Evolutionary conservation across 2,888 invertebrate species (phyloP), one percentile per base, ranked within the genome.

Genomic region (Drosophila tanythrix): DNA sequence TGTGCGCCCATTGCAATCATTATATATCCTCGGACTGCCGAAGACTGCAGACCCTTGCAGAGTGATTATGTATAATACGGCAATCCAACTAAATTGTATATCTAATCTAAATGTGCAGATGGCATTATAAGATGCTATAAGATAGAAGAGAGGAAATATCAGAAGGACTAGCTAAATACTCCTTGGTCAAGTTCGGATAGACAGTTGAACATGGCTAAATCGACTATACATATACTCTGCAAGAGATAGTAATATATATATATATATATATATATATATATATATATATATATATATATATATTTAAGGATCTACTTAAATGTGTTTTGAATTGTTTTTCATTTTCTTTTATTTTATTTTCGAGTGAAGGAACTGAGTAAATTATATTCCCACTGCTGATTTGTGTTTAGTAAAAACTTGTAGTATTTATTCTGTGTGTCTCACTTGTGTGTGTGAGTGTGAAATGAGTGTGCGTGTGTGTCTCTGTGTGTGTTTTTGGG

Each of bases 1-100:
- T 56, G 61, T 66, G 61, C 70, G 53, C 55, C 33, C 33, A 33
- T 33, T 48, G 10, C 7, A 46, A 25, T 33, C 46, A 25, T 25
- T 13, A 33, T 33, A n/a, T 7, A 27, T 29, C 8, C 38, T 38
- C 51, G 36, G 59, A 21, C 5, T 10, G 40, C 56, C 56, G 56
- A 31, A 56, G 29, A 56, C 3, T 35, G 25, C 27, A 48, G 35
- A 59, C 35, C 35, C 59, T 59, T 35, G 59, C 56, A 56, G 29
- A 29, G 56, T n/a, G 29, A n/a, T 29, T 53, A 18, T 53, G 36
- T 29, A 27, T 10, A 15, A 10, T 36, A 11, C 21, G 21, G 13
- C 33, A 33, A 52, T 25, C 25, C 21, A 15, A 46, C 13, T 7
- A 25, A 15, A 8, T 15, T 46, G 25, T 15, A 8, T 46, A 2